Evolutionary conservation across 1,140 invertebrate genomes (phyloP), one percentile per base, ranked within the genome.

Genomic region (Sogatella furcifera): DNA sequence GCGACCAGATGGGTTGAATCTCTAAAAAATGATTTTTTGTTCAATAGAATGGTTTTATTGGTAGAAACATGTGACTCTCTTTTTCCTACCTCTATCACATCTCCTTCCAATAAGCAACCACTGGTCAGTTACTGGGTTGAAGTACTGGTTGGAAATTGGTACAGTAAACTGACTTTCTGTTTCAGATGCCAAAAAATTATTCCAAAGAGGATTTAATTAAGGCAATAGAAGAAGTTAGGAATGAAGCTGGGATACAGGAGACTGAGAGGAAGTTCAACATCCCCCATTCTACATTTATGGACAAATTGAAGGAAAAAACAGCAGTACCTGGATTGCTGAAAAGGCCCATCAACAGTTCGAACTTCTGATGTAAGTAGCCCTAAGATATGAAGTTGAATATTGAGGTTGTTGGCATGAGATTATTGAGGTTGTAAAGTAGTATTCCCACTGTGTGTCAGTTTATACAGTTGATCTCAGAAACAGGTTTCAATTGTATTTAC

Each of bases 171-270:
- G 19, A 46, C 19, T 19, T 15, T 13, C 13, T n/a, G 44, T 46
- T 46, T 46, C 44, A 46, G 44, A 46, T 46, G 44, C 44, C 44
- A 13, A 46, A 46, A 46, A 46, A 46, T n/a, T 46, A 46, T 46
- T 15, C 44, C 5, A 19, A 15, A 15, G 44, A 46, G 6, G 44
- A 46, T 46, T 46, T 46, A 13, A 19, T 19, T 46, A 46, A 13
- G 6, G 44, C 44, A 5, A 13, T 19, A n/a, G 19, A 46, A 4
- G 44, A 46, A 46, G 44, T 46, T 5, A n/a, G 44, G 13, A 46
- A 46, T 46, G 44, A 13, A 46, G 44, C 44, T 46, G 19, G 19
- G 13, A 5, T 46, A 15, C 44, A 13, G 4, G 44, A 46, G 19
- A 46, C 44, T 6, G 44, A 46, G 19, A 46, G 44, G 13, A 46